phyloP scores from a whole-genome alignment of 2,888 invertebrate species.

The Callosobruchus maculatus region DNA sequence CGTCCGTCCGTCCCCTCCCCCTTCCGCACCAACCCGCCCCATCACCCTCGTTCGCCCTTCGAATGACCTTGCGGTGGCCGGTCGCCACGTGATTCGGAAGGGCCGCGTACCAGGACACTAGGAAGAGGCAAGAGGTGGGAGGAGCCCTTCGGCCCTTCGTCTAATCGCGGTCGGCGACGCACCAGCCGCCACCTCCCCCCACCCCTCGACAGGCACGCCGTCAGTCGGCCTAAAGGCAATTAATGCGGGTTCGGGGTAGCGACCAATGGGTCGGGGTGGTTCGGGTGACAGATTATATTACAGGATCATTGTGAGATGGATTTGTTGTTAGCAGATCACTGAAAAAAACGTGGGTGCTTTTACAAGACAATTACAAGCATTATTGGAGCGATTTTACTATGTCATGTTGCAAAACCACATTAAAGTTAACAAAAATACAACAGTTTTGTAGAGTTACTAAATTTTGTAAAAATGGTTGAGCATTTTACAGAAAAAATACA shows the following conservation, averaged over 20 bases:
- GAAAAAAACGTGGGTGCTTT: too few species aligned
- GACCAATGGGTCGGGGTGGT: conserved; percentile 22
- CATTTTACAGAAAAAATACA: too few species aligned
- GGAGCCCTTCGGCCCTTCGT: conserved; percentile 34
- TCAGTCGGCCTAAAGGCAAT: conserved; percentile 8
- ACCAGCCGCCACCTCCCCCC: background rate
- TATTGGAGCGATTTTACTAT: too few species aligned
- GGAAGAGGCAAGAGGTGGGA: conserved; percentile 31
- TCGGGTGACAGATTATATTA: background rate
- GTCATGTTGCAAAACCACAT: too few species aligned
- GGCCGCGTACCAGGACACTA: conserved; percentile 38
- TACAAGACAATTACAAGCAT: too few species aligned
- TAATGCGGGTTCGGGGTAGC: conserved; percentile 23
- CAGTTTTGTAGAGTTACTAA: too few species aligned
- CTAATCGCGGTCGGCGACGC: conserved; percentile 23
- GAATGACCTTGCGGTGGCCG: conserved; percentile 32
- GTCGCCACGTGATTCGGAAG: conserved; percentile 40
- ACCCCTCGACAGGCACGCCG: background rate
- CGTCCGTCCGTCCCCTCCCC: background rate
- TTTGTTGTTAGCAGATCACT: too few species aligned
- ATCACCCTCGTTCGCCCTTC: conserved; percentile 20
- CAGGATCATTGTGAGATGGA: too few species aligned
- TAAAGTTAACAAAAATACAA: too few species aligned
- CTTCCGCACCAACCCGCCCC: background rate
- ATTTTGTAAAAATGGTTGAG: too few species aligned